Conservation (phyloP, 1,140 invertebrate genomes). For the Drosophila novamexicana region DNA sequence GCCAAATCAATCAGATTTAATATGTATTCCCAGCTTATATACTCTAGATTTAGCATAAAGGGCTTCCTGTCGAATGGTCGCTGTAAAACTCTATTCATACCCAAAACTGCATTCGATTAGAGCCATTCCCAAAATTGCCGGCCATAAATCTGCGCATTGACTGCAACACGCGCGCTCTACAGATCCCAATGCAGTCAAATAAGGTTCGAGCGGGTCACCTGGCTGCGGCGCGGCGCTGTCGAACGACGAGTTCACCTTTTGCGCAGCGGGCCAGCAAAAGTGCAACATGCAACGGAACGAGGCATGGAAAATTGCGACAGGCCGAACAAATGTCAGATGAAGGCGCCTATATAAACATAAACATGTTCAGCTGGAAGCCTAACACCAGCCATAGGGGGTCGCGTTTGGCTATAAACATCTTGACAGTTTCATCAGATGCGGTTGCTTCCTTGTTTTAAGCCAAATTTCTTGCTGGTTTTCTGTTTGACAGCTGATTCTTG, state of each 20-base stretch:
- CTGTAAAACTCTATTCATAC: neutral
- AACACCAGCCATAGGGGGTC: conserved; percentile 35
- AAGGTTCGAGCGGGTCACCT: conserved; percentile 55
- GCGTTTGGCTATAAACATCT: conserved; percentile 23
- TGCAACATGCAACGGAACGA: conserved; percentile 38
- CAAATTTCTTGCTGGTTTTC: conserved; percentile 22
- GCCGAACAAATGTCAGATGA: conserved; percentile 1
- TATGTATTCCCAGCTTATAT: conserved; percentile 1
- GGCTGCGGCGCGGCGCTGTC: conserved; percentile 15
- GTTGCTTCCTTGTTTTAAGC: conserved; percentile 15
- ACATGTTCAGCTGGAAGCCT: conserved; percentile 8
- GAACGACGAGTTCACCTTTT: conserved; percentile 25
- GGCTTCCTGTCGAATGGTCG: neutral
- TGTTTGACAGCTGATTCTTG: conserved; percentile 27
- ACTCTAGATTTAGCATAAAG: neutral
- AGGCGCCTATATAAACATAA: conserved; percentile 22
- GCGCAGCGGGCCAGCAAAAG: conserved; percentile 36
- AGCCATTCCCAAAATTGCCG: conserved; percentile 31
- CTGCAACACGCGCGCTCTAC: conserved; percentile 28
- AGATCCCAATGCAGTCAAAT: conserved; percentile 36
- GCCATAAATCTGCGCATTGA: conserved; percentile 52
- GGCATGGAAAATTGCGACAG: conserved; percentile 61
- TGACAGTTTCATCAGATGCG: conserved; percentile 46
- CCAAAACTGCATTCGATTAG: conserved; percentile 13
- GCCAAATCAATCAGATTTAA: neutral